phyloP scores from a whole-genome alignment of 1,140 invertebrate species.

The Laupala kohalensis region DNA sequence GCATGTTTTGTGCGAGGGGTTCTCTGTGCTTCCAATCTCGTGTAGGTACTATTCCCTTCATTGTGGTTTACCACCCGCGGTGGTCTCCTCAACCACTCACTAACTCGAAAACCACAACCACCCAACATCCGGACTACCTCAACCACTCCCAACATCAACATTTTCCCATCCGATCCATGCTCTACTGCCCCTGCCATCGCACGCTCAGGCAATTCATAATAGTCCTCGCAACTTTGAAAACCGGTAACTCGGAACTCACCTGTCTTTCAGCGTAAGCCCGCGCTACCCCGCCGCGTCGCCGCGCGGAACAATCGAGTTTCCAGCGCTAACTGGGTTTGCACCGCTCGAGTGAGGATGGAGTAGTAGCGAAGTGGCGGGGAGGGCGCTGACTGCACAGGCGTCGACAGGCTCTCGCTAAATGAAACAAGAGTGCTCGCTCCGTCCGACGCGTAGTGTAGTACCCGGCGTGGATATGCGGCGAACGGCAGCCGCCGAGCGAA shows the following conservation, averaged over 20 bases:
- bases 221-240: background rate
- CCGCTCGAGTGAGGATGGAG: background rate
- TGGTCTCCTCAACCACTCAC: background rate
- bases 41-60: no score
- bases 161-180: background rate
- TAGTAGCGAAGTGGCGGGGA: no score
- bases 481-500: no score
- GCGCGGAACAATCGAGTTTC: background rate
- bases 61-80: no score
- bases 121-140: background rate
- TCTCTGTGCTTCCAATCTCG: no score
- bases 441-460: no score
- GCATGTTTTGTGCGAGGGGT: background rate
- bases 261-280: background rate
- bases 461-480: no score
- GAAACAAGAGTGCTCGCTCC: background rate
- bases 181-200: background rate
- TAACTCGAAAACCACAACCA: background rate
- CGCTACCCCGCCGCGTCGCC: no score
- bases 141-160: background rate
- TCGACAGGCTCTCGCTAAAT: background rate
- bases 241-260: background rate
- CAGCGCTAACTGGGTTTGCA: background rate
- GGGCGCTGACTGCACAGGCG: no score
- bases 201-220: background rate